Base-by-base conservation (phyloP, 2,888 invertebrate genomes). In the Trichogramma dendrolimi region DNA sequence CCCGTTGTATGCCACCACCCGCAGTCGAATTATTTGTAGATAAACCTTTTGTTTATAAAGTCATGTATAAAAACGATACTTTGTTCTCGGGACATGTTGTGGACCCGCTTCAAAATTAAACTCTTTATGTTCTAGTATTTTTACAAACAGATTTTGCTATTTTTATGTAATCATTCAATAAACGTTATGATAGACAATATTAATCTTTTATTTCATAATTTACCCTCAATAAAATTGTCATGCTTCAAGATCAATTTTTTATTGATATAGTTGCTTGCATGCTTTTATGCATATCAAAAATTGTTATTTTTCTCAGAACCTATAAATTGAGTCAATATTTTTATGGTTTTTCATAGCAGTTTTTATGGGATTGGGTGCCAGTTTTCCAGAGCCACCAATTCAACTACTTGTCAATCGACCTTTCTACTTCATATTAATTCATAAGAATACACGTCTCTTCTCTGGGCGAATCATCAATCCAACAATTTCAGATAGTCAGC, bases 351-450 rank as follows among this genome's bases (percentile, higher is more conserved):
- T 27, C 27, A 27, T 27, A 27, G 27, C 27, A 2, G 27, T 27
- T 27, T 27, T 27, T 27, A 27, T 27, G 27, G 27, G 27, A 27
- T 27, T 27, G 27, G 27, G 27, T 2, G 1, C 2, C 27, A 10
- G 53, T 53, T 6, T 61, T 49, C 58, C 55, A 38, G 42, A 14
- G 8, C 64, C 61, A 62, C 64, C 65, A 55, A 52, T 63, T 60
- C 55, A 61, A 43, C 72, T 76, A 62, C 64, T 67, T 38, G 73
- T 73, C 54, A 71, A 78, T 63, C 71, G 72, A 64, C 75, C 77
- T 11, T 79, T 77, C 68, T 60, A 72, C 53, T 70, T 71, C 65
- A 50, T 57, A 4, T 67, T 75, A 52, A 57, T 67, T 8, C 61
- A 69, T 52, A 68, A 65, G 49, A 47, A 55, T 41, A 56, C 60